These are phyloP conservation scores for Torymus aiolomorphi DNA, from an alignment of 2,888 invertebrate genomes.

Conservation along the genomic window DNA sequence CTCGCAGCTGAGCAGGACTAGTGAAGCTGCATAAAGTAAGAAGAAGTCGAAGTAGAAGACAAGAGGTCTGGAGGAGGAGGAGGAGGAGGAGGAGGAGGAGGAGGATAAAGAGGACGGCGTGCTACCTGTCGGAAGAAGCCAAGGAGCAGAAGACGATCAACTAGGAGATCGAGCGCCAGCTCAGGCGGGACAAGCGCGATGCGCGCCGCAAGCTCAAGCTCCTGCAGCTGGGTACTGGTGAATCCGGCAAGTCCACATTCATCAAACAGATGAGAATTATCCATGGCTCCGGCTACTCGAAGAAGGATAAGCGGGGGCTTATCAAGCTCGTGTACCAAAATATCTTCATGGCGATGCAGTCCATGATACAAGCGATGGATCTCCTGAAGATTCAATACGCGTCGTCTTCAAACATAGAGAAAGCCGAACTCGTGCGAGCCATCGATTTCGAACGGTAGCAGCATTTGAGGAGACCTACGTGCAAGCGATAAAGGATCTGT, in stretches of 20 bases:
- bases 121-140: conserved; percentile 99
- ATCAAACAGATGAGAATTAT: no score
- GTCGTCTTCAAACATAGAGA: conserved; percentile 90
- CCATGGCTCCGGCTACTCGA: conserved; percentile 99
- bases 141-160: conserved; percentile 99
- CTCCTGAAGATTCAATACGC: conserved; percentile 97
- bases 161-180: conserved; percentile 99
- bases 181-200: conserved; percentile 99
- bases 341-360: conserved; percentile 99
- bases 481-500: conserved; percentile 96
- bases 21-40: no score
- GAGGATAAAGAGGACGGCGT: conserved; percentile 82
- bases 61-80: no score
- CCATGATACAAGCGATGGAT: conserved; percentile 99
- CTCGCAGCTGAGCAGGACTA: no score
- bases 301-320: conserved; percentile 98
- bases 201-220: conserved; percentile 96
- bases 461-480: conserved; percentile 98
- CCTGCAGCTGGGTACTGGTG: conserved; percentile 98
- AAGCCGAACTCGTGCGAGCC: no score
- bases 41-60: conserved; percentile 20
- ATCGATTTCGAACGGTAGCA: conserved; percentile 99
- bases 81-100: conserved; percentile 17
- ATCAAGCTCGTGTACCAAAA: conserved; percentile 99
- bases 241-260: conserved; percentile 99